Evolutionary conservation across 2,113 vertebrate species (phyloP), one percentile per base, ranked within the genome.

Genomic region (Lontra canadensis): DNA sequence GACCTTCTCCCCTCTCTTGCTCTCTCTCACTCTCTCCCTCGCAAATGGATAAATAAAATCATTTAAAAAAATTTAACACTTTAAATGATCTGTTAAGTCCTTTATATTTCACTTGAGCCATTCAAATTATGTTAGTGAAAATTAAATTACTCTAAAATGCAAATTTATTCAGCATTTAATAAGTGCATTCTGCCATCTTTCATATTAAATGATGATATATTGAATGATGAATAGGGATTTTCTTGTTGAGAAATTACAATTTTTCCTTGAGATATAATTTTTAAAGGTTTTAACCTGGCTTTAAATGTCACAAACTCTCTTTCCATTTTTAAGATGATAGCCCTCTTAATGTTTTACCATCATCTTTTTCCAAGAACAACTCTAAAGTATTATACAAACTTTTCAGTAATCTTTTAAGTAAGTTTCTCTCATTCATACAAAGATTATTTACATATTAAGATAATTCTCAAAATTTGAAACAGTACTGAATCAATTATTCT

Each of bases 121-220:
- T 91, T 21, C 59, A 96, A 96, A 97, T 96, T 76, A 87, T 13
- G 20, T 86, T 76, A 92, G 42, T 86, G 67, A 67, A 96, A 97
- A 97, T 92, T 97, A 96, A 98, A 96, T 93, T 92, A 83, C 63
- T 95, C 36, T 85, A 92, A 96, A 94, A 97, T 93, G 79, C 47
- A 97, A 96, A 96, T 97, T 96, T 96, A 96, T 95, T 97, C 94
- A 96, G 71, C 55, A 96, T 86, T 90, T 98, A 93, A 97, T 96
- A 85, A 96, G 23, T 79, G 12, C 34, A 95, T 97, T 97, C 95
- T 96, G 52, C 34, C 97, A 55, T 74, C 89, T 79, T 91, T 97
- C 84, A 65, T 83, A 73, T 95, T 86, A 97, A 97, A 96, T 96
- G 65, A 94, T 86, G 76, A 94, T 83, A 74, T 63, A 88, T 69